Evolutionary conservation across 2,888 invertebrate species (phyloP), one percentile per base, ranked within the genome.

Genomic region (Spodoptera exigua): DNA sequence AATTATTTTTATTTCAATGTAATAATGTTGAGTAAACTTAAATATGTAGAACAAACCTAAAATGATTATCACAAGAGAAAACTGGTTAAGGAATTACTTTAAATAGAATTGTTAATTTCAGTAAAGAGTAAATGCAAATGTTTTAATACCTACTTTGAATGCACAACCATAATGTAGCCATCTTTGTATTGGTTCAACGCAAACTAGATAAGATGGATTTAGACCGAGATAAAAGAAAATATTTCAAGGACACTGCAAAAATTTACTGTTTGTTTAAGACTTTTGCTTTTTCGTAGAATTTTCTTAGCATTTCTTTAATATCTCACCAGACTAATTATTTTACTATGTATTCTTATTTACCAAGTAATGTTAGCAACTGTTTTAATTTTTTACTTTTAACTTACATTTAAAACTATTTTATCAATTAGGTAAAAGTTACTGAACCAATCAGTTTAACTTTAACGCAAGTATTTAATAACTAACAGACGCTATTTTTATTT

Each of bases 221-320:
- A 63, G 72, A 44, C 46, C 61, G 43, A 65, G 79, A 78, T 79
- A 79, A 74, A 66, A 74, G 66, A 76, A 79, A 74, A 72, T 70
- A 61, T 63, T 48, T 67, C 77, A 78, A 77, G 77, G 77, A 61
- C 61, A 36, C 14, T 51, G 36, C 52, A 61, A 49, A 76, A 73
- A 76, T 67, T 70, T 7, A 49, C 65, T 14, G 17, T 52, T 64
- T 43, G 34, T 34, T 36, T 48, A 10, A 9, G n/a, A 39, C 36
- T 44, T 53, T 53, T 36, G 32, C 36, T 18, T 36, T 46, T 43
- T 47, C 32, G 37, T 34, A 32, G n/a, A 63, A 53, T 40, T 47
- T 53, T 48, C 9, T n/a, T n/a, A n/a, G 39, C 2, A 12, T 11
- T 5, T 7, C 12, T 39, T 36, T 39, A 2, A 45, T 44, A 49